Percentiles rank a stretch among this genome's conserved stretches.
Evolutionary conservation across 2,797 vertebrate species (phyloP).

Genomic region (Oreochromis grahami): DNA sequence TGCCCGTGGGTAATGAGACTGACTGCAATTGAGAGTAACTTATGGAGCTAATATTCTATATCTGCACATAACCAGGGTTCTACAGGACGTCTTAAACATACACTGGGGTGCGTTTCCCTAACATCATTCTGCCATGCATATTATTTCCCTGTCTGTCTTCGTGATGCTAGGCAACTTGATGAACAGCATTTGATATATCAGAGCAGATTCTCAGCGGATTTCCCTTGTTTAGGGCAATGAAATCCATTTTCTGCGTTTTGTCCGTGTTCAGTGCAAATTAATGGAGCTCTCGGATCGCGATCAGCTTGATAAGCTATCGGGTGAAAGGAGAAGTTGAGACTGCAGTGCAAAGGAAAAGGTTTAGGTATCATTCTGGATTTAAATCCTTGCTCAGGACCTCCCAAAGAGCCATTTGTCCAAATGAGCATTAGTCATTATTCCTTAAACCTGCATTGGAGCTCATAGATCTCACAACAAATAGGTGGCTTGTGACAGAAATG

Average conservation of each 20-base stretch:
- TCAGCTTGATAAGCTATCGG: slow-evolving; percentile 28
- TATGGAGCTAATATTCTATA: slow-evolving; percentile 83
- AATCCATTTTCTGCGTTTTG: slow-evolving; percentile 24
- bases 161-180: slow-evolving; percentile 34
- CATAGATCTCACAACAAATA: slow-evolving; percentile 73
- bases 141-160: slow-evolving; percentile 64
- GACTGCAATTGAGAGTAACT: slow-evolving; percentile 80
- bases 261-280: slow-evolving; percentile 11
- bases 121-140: slow-evolving; percentile 62
- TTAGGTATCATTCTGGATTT: slow-evolving; percentile 59
- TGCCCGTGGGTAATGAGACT: slow-evolving; percentile 74
- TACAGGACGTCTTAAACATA: slow-evolving; percentile 68
- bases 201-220: slow-evolving; percentile 40
- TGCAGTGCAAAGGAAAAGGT: slow-evolving; percentile 38
- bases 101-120: slow-evolving; percentile 70
- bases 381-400: slow-evolving; percentile 67
- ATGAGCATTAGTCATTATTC: slow-evolving; percentile 77
- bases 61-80: slow-evolving; percentile 69
- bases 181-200: slow-evolving; percentile 53
- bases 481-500: slow-evolving; percentile 77
- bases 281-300: slow-evolving; percentile 26
- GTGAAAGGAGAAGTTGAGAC: slow-evolving; percentile 45
- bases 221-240: slow-evolving; percentile 16
- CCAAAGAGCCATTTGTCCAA: slow-evolving; percentile 76
- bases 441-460: slow-evolving; percentile 63